Percentiles rank a stretch among this genome's conserved stretches.
Evolutionary conservation across 2,113 vertebrate genomes (phyloP).

Genomic region (Anser cygnoides): DNA sequence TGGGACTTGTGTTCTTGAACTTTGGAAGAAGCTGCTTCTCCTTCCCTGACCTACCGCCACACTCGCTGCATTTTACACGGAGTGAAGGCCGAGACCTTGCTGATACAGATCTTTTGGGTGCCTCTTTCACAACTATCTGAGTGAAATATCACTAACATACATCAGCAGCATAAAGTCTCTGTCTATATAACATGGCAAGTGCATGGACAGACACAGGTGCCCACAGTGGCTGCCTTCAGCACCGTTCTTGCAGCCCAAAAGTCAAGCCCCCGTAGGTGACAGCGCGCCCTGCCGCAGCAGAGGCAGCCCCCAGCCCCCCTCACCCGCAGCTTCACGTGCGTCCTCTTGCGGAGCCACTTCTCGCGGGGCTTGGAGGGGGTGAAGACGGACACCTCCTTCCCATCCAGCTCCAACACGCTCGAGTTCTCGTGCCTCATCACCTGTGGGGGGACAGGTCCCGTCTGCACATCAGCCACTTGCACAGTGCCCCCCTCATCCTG

Average conservation of each 20-base stretch:
- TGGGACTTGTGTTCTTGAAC: background rate
- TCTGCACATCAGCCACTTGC: rapidly evolving
- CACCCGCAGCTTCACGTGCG: conserved; percentile 94
- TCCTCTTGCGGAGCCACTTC: conserved; percentile 95
- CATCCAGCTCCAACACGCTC: conserved; percentile 91
- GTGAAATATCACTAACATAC: background rate
- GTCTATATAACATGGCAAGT: background rate
- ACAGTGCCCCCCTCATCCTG: background rate
- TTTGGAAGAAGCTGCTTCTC: background rate
- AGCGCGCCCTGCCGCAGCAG: rapidly evolving
- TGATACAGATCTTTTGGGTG: background rate
- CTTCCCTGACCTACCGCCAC: background rate
- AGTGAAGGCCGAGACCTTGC: background rate
- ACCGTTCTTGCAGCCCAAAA: background rate
- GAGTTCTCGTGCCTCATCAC: conserved; percentile 94
- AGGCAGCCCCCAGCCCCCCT: background rate
- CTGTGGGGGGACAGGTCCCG: conserved; percentile 63
- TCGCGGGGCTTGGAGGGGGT: conserved; percentile 93
- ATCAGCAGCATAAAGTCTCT: background rate
- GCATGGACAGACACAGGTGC: background rate
- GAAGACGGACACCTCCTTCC: conserved; percentile 93
- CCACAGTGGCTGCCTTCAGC: rapidly evolving
- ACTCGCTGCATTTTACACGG: background rate
- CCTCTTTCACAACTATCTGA: background rate
- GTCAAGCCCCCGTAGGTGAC: background rate